Conservation (phyloP, 1,140 invertebrate genomes). For the Drosophila obscura region DNA sequence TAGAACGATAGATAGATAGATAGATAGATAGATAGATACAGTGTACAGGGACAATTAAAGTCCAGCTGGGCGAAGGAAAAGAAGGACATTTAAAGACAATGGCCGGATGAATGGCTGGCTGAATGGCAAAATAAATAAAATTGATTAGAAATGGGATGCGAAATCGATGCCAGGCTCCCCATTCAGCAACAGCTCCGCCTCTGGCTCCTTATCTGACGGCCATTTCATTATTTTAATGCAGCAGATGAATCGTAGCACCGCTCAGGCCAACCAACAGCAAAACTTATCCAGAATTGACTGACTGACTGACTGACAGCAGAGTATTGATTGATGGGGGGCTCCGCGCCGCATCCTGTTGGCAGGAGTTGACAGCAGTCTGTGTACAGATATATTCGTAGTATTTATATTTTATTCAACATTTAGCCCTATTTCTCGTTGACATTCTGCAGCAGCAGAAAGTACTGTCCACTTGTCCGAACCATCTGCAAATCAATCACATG, state of each 20-base stretch:
- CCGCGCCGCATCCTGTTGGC: slow-evolving; percentile 30
- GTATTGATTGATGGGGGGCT: slow-evolving; percentile 45
- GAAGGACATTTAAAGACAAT: slow-evolving; percentile 53
- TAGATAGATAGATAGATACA: no score
- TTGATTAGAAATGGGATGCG: slow-evolving; percentile 60
- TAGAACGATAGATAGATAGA: no score
- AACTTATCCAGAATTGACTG: slow-evolving; percentile 52
- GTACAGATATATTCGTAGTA: background rate
- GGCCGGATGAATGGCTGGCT: slow-evolving; percentile 16
- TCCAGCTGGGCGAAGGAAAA: slow-evolving; percentile 3
- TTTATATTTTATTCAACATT: slow-evolving; percentile 7
- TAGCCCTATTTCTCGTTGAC: slow-evolving; percentile 59
- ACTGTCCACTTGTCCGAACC: slow-evolving; percentile 73
- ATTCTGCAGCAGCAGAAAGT: slow-evolving; percentile 72
- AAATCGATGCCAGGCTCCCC: no score
- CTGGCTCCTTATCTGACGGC: slow-evolving; percentile 67
- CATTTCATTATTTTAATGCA: slow-evolving; percentile 77
- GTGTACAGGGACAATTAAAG: slow-evolving; percentile 57
- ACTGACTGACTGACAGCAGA: slow-evolving; percentile 12
- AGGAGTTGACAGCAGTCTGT: slow-evolving; percentile 2
- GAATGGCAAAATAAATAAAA: slow-evolving; percentile 68
- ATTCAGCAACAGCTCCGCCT: slow-evolving; percentile 7
- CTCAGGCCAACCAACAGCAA: slow-evolving; percentile 40
- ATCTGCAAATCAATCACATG: slow-evolving; percentile 66
- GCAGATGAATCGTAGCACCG: slow-evolving; percentile 55